Evolutionary conservation across 2,797 vertebrate species (phyloP).

Genomic region (Argentina silus): DNA sequence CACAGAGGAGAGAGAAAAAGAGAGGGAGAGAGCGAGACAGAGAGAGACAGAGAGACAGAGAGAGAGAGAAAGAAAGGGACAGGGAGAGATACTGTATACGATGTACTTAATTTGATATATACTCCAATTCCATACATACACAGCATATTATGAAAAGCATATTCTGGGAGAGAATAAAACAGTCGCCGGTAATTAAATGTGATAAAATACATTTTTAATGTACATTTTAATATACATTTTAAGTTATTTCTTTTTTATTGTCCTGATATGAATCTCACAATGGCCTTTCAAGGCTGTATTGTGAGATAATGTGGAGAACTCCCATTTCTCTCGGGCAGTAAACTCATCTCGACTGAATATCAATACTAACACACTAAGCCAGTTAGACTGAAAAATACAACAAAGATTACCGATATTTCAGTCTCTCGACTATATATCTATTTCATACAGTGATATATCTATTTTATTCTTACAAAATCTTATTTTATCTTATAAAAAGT

Average conservation of each 20-base stretch:
- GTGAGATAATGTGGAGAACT: conserved; percentile 8
- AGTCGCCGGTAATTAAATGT: conserved; percentile 11
- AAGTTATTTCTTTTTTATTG: conserved; percentile 46
- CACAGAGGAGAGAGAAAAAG: conserved; percentile 11
- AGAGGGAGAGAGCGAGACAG: background rate
- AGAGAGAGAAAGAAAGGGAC: background rate
- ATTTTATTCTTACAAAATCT: conserved; percentile 12
- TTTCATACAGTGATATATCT: background rate
- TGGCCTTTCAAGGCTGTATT: conserved; percentile 1
- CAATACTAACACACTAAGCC: background rate
- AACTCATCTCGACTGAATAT: background rate
- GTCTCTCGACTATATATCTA: too few species aligned
- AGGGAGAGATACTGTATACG: too few species aligned
- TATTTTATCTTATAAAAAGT: conserved; percentile 32
- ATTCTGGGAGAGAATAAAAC: conserved; percentile 24
- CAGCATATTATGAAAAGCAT: background rate
- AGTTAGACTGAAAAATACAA: background rate
- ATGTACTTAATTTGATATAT: too few species aligned
- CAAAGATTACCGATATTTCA: too few species aligned
- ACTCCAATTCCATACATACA: too few species aligned
- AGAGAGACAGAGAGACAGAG: background rate
- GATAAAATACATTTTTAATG: too few species aligned
- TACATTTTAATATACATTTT: conserved; percentile 49
- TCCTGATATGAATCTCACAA: conserved; percentile 22
- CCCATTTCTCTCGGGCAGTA: background rate